Evolutionary conservation across 2,888 invertebrate genomes (phyloP), one percentile per base, ranked within the genome.

Genomic region (Ennomos erosarius): DNA sequence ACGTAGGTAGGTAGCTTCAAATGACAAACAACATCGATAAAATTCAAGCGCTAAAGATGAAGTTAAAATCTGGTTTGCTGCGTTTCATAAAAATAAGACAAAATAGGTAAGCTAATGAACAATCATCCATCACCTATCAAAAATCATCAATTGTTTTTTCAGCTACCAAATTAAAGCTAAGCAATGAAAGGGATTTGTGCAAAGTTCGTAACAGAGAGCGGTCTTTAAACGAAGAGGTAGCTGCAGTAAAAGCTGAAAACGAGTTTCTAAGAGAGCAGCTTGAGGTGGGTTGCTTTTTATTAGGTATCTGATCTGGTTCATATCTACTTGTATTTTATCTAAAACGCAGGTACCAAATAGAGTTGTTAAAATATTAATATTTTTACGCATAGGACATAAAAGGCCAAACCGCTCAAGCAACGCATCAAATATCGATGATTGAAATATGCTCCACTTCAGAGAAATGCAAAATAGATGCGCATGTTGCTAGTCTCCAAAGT

Each of bases 381-480:
- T 26, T 26, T 26, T 26, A 26, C 26, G 26, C 26, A 26, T 47
- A 90, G 90, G 78, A 73, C 11, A 40, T 84, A 10, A 81, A 80
- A 66, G 74, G 71, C 39, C 71, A 82, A 71, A 75, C 87, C 8
- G 75, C 78, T 3, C 76, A 83, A 56, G 67, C 69, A 38, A 75
- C 68, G 13, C 73, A 81, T 42, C 85, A 88, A 61, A 77, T 83
- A 47, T 77, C 82, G 16, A 77, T 84, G 73, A 81, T 85, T 10
- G 76, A 83, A 55, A 83, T 89, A 58, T 88, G 85, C 59, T 77
- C 74, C 39, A 71, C 67, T 12, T 85, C 88, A 4, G 90, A 88
- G 64, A 81, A 77, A 55, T 69, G 69, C 44, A 88, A 87, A 75
- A 76, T 81, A 36, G 71, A 76, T 50, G 68, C 70, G 11, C 81